Percentiles rank a stretch among this genome's conserved stretches.
These are phyloP conservation scores for Calliopsis andreniformis DNA, from an alignment of 1,140 invertebrate genomes.

Conservation along the genomic window DNA sequence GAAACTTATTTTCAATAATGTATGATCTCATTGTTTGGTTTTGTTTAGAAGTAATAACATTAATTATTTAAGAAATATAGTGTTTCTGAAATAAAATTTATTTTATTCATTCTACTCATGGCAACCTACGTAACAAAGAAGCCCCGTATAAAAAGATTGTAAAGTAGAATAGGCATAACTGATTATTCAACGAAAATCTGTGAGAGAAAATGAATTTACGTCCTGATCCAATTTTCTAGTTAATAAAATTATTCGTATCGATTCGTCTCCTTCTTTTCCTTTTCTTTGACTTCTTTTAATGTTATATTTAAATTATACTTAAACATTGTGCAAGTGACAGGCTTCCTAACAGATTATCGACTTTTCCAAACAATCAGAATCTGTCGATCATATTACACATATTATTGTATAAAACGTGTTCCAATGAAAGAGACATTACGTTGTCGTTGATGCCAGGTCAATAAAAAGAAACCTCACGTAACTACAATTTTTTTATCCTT, in stretches of 20 bases:
- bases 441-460: not conserved
- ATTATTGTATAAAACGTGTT: not conserved
- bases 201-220: not conserved
- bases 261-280: not conserved
- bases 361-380: slow-evolving; percentile 6
- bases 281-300: not conserved
- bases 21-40: slow-evolving; percentile 9
- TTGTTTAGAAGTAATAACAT: not conserved
- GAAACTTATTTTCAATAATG: not conserved
- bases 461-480: slow-evolving; percentile 10
- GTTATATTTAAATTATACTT: slow-evolving; percentile 13
- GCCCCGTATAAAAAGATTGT: too few species aligned
- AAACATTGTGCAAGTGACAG: slow-evolving; percentile 22
- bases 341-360: slow-evolving; percentile 12
- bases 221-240: not conserved
- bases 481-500: not conserved
- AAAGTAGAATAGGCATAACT: slow-evolving; percentile 8
- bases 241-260: slow-evolving; percentile 3
- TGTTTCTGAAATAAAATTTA: not conserved
- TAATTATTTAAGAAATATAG: not conserved
- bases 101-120: not conserved
- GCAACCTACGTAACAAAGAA: not conserved
- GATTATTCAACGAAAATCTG: not conserved
- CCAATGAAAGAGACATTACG: not conserved
- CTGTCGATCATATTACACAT: not conserved